Evolutionary conservation across 2,888 invertebrate species (phyloP).

Genomic region (Acrobasis consociella): DNA sequence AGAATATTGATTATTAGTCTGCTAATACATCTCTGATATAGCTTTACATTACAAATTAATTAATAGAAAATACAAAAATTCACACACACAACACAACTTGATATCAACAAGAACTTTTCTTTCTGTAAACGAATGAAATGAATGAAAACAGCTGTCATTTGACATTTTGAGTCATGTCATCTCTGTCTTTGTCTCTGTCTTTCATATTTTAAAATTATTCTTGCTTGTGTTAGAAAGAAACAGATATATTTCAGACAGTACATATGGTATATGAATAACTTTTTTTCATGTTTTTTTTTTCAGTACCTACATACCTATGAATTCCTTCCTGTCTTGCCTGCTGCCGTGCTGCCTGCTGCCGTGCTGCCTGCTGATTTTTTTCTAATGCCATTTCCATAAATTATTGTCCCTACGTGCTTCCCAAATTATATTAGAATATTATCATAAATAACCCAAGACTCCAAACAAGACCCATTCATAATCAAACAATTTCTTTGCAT

Average conservation of each 20-base stretch:
- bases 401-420: too few relatives aligned
- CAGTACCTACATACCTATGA: too few relatives aligned
- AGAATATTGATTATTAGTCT: neutral
- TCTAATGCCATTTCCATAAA: too few relatives aligned
- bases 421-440: too few relatives aligned
- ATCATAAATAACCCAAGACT: too few relatives aligned
- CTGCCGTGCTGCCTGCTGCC: too few relatives aligned
- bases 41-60: neutral
- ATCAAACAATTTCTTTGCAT: conserved; percentile 73
- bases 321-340: too few relatives aligned
- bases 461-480: conserved; percentile 28
- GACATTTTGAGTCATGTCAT: neutral
- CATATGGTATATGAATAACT: neutral
- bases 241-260: neutral
- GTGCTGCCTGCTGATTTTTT: too few relatives aligned
- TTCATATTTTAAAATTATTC: neutral
- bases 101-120: neutral
- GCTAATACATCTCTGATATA: neutral
- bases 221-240: neutral
- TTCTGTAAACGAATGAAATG: neutral
- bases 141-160: conserved; percentile 1
- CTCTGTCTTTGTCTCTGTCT: neutral
- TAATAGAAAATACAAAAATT: neutral
- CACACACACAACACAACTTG: neutral
- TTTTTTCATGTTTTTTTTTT: neutral